Conservation (phyloP, 2,113 vertebrate genomes). For the Notiomystis cincta region DNA sequence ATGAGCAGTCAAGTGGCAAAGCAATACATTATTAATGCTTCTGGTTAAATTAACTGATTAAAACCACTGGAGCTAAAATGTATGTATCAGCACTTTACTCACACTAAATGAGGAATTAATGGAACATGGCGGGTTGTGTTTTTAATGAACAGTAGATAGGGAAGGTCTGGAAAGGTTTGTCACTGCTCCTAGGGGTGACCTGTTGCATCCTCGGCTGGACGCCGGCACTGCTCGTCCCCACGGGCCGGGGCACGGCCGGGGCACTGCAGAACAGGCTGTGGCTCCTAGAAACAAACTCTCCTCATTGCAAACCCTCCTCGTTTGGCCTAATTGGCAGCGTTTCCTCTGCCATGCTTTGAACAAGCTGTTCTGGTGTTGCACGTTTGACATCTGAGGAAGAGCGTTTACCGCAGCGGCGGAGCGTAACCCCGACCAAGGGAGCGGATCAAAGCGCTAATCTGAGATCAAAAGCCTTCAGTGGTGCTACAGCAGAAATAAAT, state of each 20-base stretch:
- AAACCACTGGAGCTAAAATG: constrained; percentile 71
- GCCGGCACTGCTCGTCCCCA: background rate
- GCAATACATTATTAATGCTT: constrained; percentile 79
- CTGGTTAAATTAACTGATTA: constrained; percentile 81
- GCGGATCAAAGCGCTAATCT: constrained; percentile 54
- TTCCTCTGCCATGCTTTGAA: background rate
- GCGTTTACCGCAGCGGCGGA: background rate
- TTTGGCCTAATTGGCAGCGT: background rate
- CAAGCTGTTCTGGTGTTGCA: background rate
- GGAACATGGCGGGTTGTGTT: constrained; percentile 55
- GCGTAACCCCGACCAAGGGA: background rate
- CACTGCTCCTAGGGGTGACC: background rate
- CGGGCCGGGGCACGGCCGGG: accelerated
- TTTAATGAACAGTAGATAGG: constrained; percentile 33
- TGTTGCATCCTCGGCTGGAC: background rate
- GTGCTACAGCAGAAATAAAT: constrained; percentile 42
- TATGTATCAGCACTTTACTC: constrained; percentile 68
- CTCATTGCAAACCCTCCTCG: background rate
- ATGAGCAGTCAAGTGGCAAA: constrained; percentile 77
- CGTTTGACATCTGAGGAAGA: background rate
- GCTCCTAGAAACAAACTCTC: background rate
- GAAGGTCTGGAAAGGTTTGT: constrained; percentile 5
- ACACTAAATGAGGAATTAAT: constrained; percentile 71
- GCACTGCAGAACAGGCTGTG: background rate
- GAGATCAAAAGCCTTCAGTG: constrained; percentile 56